Percentiles rank a stretch among this genome's conserved stretches.
phyloP scores from a whole-genome alignment of 53 echinoderm and acorn worm genomes.

The Luidia sarsii region DNA sequence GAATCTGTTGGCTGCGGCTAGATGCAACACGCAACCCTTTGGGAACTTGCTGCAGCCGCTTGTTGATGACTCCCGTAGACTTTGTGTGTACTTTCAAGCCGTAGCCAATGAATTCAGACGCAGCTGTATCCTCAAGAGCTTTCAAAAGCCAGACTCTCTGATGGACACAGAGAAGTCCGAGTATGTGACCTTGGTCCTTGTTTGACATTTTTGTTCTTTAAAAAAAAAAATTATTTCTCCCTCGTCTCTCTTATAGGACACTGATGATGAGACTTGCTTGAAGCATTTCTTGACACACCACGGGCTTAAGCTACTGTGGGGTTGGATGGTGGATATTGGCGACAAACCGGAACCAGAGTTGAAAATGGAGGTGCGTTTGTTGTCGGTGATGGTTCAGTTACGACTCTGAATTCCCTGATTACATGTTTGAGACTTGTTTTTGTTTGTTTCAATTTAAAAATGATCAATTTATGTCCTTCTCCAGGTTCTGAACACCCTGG shows the following conservation, averaged over 20 bases:
- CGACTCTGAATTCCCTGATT: not conserved
- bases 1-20: no score
- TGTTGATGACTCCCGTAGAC: no score
- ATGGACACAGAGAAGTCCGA: no score
- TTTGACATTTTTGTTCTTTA: no score
- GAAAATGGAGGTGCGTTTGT: slow-evolving; percentile 57
- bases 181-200: no score
- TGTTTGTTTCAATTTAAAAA: not conserved
- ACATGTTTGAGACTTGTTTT: not conserved
- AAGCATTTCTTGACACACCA: slow-evolving; percentile 92
- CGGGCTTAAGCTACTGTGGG: slow-evolving; percentile 85
- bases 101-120: no score
- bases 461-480: not conserved
- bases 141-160: no score
- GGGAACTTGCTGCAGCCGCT: no score
- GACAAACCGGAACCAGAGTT: slow-evolving; percentile 75
- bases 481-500: slow-evolving; percentile 80
- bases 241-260: slow-evolving; percentile 61
- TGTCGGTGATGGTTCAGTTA: no score
- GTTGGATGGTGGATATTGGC: slow-evolving; percentile 98
- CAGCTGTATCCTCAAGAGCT: no score
- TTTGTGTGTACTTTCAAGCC: no score
- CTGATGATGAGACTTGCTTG: slow-evolving; percentile 68
- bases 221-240: not conserved
- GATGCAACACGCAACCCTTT: no score